phyloP scores from a whole-genome alignment of 2,888 invertebrate genomes.

The Heliconius ismenius region DNA sequence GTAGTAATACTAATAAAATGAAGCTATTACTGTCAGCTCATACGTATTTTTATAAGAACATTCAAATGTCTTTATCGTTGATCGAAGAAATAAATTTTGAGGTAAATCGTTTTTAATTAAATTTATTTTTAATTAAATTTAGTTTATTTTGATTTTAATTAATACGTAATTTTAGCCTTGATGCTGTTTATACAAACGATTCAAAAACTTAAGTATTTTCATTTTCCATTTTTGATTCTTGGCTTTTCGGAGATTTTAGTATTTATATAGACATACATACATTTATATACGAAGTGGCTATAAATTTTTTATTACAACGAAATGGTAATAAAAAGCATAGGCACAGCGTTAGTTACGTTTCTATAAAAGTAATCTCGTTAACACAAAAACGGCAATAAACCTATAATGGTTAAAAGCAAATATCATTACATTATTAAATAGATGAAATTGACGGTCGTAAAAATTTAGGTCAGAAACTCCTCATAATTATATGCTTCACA shows the following conservation, averaged over 20 bases:
- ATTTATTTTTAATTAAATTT: no score
- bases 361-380: slow-evolving; percentile 20
- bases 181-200: background rate
- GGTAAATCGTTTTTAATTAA: background rate
- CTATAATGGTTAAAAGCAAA: slow-evolving; percentile 28
- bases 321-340: slow-evolving; percentile 8
- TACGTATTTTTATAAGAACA: background rate
- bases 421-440: slow-evolving; percentile 26
- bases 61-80: background rate
- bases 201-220: background rate
- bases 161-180: background rate
- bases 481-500: background rate
- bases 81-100: background rate
- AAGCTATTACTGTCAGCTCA: background rate
- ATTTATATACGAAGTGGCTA: background rate
- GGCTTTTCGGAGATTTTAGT: background rate
- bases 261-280: no score
- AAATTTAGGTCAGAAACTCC: background rate
- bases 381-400: slow-evolving; percentile 27
- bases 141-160: no score
- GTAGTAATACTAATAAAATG: no score
- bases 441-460: slow-evolving; percentile 26
- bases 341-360: slow-evolving; percentile 12
- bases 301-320: slow-evolving; percentile 2
- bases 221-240: background rate